A percentile compares a stretch with the other conserved stretches of the same genome.
Conservation (phyloP, 2,113 vertebrate genomes). For the Felis catus region DNA sequence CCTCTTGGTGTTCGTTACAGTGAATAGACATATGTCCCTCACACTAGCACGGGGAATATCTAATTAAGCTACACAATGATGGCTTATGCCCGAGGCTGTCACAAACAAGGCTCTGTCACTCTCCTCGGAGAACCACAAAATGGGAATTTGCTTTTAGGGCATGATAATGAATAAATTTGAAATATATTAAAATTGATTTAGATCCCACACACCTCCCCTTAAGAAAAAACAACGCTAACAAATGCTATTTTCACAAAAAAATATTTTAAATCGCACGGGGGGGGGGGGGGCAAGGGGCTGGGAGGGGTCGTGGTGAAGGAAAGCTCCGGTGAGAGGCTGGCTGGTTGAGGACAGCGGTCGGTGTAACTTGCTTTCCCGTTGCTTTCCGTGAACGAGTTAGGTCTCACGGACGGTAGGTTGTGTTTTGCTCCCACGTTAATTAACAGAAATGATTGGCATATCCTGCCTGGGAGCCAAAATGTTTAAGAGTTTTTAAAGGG, state of each 20-base stretch:
- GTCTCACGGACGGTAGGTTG: not conserved
- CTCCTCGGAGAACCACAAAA: conserved; percentile 81
- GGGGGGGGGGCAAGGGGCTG: not conserved
- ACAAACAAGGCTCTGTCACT: conserved; percentile 85
- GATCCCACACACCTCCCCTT: not conserved
- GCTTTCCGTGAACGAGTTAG: not conserved
- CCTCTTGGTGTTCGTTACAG: conserved; percentile 78
- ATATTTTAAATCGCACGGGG: not conserved
- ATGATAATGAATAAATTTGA: conserved; percentile 84
- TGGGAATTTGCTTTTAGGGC: conserved; percentile 79
- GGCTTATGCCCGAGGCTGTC: conserved; percentile 82
- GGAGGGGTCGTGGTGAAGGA: fast-evolving
- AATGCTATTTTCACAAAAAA: not conserved
- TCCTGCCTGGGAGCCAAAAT: fast-evolving
- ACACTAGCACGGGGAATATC: conserved; percentile 84
- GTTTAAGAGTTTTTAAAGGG: not conserved
- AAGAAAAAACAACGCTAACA: not conserved
- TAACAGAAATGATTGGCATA: not conserved
- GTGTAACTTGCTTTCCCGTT: not conserved
- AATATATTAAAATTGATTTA: conserved; percentile 82
- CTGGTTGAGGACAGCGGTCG: not conserved
- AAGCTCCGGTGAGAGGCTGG: fast-evolving
- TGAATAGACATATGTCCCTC: conserved; percentile 88
- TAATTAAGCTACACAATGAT: conserved; percentile 87
- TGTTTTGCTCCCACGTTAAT: not conserved